These are phyloP conservation scores for Endomychus coccineus DNA, from an alignment of 2,888 invertebrate genomes.

Conservation along the genomic window DNA sequence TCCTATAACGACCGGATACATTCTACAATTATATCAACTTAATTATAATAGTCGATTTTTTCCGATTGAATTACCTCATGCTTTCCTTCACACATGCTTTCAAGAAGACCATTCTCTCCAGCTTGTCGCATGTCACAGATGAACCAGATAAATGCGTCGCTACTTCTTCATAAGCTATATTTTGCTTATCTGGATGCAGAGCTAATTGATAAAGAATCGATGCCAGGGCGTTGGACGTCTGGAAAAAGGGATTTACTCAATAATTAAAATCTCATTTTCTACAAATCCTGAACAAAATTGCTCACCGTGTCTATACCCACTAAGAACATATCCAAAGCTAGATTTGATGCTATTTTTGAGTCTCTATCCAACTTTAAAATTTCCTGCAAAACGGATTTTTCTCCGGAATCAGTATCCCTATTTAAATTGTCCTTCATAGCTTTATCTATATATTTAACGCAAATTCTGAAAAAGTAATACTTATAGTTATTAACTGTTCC, in stretches of 20 bases:
- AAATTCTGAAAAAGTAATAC: constrained; percentile 54
- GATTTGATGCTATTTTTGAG: constrained; percentile 57
- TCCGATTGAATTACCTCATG: constrained; percentile 47
- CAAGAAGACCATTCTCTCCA: constrained; percentile 59
- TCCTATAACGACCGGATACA: constrained; percentile 71
- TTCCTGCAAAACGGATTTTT: constrained; percentile 57
- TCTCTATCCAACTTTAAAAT: constrained; percentile 54
- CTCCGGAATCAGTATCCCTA: constrained; percentile 39
- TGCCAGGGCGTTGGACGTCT: constrained; percentile 73
- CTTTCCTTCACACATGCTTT: constrained; percentile 71
- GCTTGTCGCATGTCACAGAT: constrained; percentile 48
- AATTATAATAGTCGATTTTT: neutral
- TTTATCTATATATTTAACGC: constrained; percentile 54
- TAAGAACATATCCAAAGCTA: constrained; percentile 67
- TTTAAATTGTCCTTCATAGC: constrained; percentile 46
- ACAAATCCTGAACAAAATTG: constrained; percentile 7
- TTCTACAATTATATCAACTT: constrained; percentile 42
- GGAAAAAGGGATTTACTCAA: constrained; percentile 24
- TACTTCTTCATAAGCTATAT: constrained; percentile 54
- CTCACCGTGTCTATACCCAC: constrained; percentile 74
- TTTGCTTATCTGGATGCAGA: constrained; percentile 57
- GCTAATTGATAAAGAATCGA: constrained; percentile 67
- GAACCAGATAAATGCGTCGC: constrained; percentile 44
- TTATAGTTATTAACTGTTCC: too few species aligned
- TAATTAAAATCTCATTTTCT: neutral